Percentiles rank a stretch among this genome's conserved stretches.
Evolutionary conservation across 2,797 vertebrate species (phyloP).

Genomic region (Potorous gilbertii): DNA sequence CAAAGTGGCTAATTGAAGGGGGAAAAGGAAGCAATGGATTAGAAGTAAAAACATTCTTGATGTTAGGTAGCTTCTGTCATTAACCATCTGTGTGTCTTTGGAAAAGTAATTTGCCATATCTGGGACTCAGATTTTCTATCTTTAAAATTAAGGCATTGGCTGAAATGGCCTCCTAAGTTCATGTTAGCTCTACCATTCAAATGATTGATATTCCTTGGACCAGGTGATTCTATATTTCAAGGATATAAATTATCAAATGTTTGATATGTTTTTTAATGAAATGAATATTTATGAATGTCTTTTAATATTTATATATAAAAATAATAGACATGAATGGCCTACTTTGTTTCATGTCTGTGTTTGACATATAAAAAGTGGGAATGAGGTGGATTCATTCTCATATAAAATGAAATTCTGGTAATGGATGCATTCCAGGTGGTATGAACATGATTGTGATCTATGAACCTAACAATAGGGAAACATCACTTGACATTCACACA

Average conservation of each 20-base stretch:
- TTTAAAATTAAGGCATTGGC: neutral
- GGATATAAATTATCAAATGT: conserved; percentile 22
- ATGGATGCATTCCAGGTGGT: neutral
- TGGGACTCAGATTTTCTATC: neutral
- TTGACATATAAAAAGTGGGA: neutral
- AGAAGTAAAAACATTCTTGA: neutral
- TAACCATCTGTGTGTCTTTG: neutral
- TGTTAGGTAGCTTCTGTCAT: neutral
- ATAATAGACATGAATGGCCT: neutral
- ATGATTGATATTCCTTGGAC: neutral
- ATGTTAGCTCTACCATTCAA: neutral
- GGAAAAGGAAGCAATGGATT: no score
- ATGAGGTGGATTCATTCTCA: neutral
- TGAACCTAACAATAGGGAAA: neutral
- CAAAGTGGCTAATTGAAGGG: neutral
- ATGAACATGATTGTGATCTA: conserved; percentile 30
- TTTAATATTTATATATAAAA: conserved; percentile 35
- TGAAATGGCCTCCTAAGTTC: neutral
- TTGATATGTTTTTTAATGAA: neutral
- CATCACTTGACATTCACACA: neutral
- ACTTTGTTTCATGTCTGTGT: neutral
- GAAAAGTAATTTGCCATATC: neutral
- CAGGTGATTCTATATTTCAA: neutral
- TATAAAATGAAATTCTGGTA: neutral
- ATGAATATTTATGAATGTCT: neutral